Evolutionary conservation across 92 coral and sea anemone genomes (phyloP), one percentile per base, ranked within the genome.

Genomic region (Porites lobata): DNA sequence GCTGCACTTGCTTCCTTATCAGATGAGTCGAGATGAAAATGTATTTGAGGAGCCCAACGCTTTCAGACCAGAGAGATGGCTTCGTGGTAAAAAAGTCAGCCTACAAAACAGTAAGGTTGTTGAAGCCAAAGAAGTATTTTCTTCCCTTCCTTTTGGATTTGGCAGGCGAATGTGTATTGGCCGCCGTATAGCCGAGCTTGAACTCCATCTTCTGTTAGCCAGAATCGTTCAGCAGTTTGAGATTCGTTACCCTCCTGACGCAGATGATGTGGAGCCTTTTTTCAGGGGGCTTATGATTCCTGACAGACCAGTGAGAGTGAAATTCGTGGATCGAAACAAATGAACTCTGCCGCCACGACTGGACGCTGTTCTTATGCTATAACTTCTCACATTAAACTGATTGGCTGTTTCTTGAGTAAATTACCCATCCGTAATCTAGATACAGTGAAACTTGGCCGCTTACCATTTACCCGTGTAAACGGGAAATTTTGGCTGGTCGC

Each of bases 141-240:
- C 92, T 20, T 93, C 94, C 24, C 71, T 87, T 74, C 96, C 96
- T 19, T 93, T 93, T 80, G 96, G 96, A 2, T 91, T 93, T 80
- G 96, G 96, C 10, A 75, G 82, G 54, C 83, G 96, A 69, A 93
- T 93, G 96, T 93, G 94, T 74, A 75, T 86, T 22, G 96, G 96
- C 8, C 87, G 94, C 2, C 90, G 94, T 8, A 72, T 93, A 24
- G 96, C 96, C 0, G 92, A 93, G 78, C 65, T 90, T 58, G 96
- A 93, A 71, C 24, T 93, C 21, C 75, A 87, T 78, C 58, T 93
- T 56, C 81, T 93, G 59, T 82, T 86, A 14, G 78, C 85, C 54
- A 78, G 86, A 17, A 61, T 90, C 20, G 66, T 90, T 1, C 89
- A 82, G 80, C 76, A 86, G 79, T 93, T 82, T 63, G 54, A 79